Percentiles rank a stretch among this genome's conserved stretches.
Evolutionary conservation across 1,140 invertebrate genomes (phyloP).

Genomic region (Neocloeon triangulifer): DNA sequence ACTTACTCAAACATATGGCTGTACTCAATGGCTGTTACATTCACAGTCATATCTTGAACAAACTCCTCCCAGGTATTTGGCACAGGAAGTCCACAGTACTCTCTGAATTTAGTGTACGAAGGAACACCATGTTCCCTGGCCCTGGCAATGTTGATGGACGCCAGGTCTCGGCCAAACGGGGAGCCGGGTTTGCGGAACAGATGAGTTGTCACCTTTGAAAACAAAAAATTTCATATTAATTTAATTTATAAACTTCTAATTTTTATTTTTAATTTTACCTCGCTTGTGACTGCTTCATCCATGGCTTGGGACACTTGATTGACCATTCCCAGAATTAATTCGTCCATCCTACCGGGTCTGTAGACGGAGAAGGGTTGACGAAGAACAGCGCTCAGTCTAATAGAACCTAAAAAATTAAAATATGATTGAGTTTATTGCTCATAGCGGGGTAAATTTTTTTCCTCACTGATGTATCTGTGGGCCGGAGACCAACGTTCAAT

Average conservation of each 20-base stretch:
- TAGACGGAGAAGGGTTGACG: conserved; percentile 25
- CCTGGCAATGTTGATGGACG: conserved; percentile 85
- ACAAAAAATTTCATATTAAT: not conserved
- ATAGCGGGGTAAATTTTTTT: too few species aligned
- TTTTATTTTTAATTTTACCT: conserved; percentile 12
- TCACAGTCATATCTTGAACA: conserved; percentile 11
- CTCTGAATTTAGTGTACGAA: conserved; percentile 20
- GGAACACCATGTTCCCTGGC: conserved; percentile 26
- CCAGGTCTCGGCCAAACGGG: conserved; percentile 72
- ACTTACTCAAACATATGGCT: conserved; percentile 10
- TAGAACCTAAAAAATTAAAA: conserved; percentile 17
- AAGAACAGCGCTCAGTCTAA: conserved; percentile 20
- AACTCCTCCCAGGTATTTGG: conserved; percentile 11
- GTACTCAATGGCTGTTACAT: conserved; percentile 13
- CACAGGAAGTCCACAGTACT: conserved; percentile 16
- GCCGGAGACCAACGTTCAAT: conserved; percentile 25
- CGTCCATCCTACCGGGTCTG: conserved; percentile 23
- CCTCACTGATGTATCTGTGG: too few species aligned
- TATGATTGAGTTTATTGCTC: not conserved
- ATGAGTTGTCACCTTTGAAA: conserved; percentile 52
- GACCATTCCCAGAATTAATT: conserved; percentile 22
- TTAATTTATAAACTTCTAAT: too few species aligned
- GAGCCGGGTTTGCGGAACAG: conserved; percentile 76
- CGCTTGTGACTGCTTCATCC: conserved; percentile 23
- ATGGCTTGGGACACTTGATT: conserved; percentile 27